A percentile compares a stretch with the other conserved stretches of the same genome.
These are phyloP conservation scores for Prietella phreatophila DNA, from an alignment of 2,113 vertebrate species.

Conservation along the genomic window DNA sequence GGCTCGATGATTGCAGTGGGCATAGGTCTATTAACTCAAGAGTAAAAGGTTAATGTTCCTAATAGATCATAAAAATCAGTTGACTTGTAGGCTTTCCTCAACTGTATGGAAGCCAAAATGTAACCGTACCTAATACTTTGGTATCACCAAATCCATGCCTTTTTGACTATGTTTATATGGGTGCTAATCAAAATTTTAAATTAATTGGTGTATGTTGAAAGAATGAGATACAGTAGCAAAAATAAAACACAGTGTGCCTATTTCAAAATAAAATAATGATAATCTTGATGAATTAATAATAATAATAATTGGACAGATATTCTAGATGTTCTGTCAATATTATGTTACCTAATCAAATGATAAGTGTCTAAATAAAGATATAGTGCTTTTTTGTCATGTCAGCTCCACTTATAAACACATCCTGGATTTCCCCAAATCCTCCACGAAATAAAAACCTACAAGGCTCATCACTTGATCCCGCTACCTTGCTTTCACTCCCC, in stretches of 20 bases:
- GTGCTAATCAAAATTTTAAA: neutral
- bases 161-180: neutral
- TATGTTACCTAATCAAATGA: neutral
- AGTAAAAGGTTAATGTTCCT: conserved; percentile 2
- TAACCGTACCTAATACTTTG: neutral
- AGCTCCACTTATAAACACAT: neutral
- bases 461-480: neutral
- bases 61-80: neutral
- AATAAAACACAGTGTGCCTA: neutral
- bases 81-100: neutral
- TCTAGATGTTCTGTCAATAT: neutral
- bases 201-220: neutral
- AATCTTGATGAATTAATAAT: neutral
- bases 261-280: neutral
- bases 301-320: neutral
- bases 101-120: neutral
- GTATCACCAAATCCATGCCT: neutral
- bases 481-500: neutral
- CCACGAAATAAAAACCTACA: neutral
- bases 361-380: neutral
- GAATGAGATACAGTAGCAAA: no score
- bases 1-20: neutral
- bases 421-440: neutral
- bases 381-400: neutral
- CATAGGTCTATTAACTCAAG: conserved; percentile 7